A percentile compares a stretch with the other conserved stretches of the same genome.
phyloP scores from a whole-genome alignment of 2,797 vertebrate genomes.

The Scyliorhinus canicula region DNA sequence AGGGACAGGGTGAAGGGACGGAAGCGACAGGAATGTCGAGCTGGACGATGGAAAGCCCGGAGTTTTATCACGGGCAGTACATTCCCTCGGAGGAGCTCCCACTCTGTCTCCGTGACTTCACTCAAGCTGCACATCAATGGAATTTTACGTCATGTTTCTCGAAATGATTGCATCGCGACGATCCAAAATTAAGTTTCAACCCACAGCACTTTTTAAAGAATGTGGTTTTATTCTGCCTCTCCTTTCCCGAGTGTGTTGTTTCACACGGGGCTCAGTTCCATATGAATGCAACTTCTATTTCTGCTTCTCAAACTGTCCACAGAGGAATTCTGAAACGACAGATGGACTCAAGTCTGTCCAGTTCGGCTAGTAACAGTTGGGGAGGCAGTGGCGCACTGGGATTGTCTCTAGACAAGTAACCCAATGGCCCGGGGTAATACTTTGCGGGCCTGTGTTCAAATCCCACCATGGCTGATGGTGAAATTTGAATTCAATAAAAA shows the following conservation, averaged over 20 bases:
- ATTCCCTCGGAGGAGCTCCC: not conserved
- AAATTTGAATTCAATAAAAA: too few relatives aligned
- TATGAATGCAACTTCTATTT: not conserved
- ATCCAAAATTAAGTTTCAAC: not conserved
- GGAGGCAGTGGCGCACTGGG: too few relatives aligned
- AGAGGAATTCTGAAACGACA: not conserved
- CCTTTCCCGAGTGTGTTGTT: not conserved
- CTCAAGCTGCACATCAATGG: not conserved
- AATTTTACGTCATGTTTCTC: not conserved
- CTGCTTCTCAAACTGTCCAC: not conserved
- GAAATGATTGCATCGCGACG: not conserved
- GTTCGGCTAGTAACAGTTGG: not conserved
- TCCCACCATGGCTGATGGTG: too few relatives aligned
- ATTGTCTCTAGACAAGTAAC: too few relatives aligned
- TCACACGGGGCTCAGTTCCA: not conserved
- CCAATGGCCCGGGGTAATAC: too few relatives aligned
- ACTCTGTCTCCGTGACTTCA: not conserved
- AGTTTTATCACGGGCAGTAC: not conserved
- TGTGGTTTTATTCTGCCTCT: not conserved
- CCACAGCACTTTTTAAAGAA: not conserved
- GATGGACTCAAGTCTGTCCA: not conserved
- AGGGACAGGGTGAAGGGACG: not conserved
- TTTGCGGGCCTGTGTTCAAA: too few relatives aligned
- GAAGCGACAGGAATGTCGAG: too few relatives aligned
- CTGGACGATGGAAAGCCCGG: not conserved